Conservation (phyloP, 2,113 vertebrate genomes). For the Nothocercus nigrocapillus region DNA sequence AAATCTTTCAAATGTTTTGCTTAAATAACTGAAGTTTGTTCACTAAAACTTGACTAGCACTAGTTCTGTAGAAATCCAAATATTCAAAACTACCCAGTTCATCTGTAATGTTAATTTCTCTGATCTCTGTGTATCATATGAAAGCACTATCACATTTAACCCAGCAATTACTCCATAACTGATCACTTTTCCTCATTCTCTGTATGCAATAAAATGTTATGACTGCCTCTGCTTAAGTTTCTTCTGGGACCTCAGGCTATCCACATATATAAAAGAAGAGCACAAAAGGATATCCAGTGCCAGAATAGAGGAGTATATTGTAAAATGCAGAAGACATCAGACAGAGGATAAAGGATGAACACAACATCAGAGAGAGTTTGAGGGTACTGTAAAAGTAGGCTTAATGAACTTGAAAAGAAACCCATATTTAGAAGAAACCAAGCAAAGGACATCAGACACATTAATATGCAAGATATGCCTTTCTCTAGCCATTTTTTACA, state of each 20-base stretch:
- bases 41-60: not conserved
- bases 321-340: not conserved
- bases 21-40: not conserved
- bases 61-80: not conserved
- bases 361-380: not conserved
- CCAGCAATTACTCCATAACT: not conserved
- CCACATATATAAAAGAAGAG: not conserved
- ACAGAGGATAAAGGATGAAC: not conserved
- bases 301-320: not conserved
- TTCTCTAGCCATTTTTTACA: not conserved
- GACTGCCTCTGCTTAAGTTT: not conserved
- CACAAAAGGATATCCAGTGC: not conserved
- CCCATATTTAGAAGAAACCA: not conserved
- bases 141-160: not conserved
- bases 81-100: not conserved
- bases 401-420: not conserved
- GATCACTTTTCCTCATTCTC: not conserved
- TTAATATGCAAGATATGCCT: not conserved
- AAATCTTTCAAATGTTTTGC: not conserved
- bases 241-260: not conserved
- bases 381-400: not conserved
- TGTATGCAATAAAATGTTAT: not conserved
- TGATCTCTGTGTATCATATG: not conserved
- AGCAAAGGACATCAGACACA: not conserved
- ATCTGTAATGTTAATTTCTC: not conserved